These are phyloP conservation scores for Poecilus cupreus DNA, from an alignment of 2,888 invertebrate species.

Conservation along the genomic window DNA sequence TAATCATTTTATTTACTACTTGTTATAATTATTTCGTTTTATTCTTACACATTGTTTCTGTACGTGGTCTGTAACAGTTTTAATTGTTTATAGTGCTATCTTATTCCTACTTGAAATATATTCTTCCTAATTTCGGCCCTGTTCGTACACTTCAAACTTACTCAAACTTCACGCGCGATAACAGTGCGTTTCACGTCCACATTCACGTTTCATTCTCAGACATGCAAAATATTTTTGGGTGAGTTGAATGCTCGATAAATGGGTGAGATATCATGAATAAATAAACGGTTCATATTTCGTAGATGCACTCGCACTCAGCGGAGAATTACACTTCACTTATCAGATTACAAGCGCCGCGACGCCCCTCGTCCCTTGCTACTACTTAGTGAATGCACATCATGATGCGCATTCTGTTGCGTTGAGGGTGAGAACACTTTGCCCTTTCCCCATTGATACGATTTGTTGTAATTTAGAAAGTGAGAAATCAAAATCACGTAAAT, in stretches of 20 bases:
- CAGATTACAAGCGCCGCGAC: not conserved
- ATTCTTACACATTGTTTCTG: no score
- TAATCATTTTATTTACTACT: no score
- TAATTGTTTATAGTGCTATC: no score
- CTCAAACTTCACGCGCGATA: not conserved
- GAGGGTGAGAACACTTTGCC: no score
- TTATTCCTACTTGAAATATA: not conserved
- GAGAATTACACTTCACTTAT: conserved; percentile 30
- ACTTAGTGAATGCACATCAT: no score
- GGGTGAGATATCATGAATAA: conserved; percentile 25
- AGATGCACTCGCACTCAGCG: conserved; percentile 6
- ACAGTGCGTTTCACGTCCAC: conserved; percentile 11
- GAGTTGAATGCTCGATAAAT: not conserved
- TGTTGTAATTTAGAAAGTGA: no score
- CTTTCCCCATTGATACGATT: no score
- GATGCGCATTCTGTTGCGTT: no score
- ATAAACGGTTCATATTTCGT: conserved; percentile 17
- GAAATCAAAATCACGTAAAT: no score
- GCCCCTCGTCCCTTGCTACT: not conserved
- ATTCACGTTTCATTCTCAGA: conserved; percentile 19
- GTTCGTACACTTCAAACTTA: conserved; percentile 8
- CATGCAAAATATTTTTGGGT: not conserved
- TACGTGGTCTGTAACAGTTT: no score
- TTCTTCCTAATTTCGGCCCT: not conserved
- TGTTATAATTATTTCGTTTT: no score